Percentiles rank a stretch among this genome's conserved stretches.
These are phyloP conservation scores for Xenops minutus DNA, from an alignment of 2,797 vertebrate species.

Conservation along the genomic window DNA sequence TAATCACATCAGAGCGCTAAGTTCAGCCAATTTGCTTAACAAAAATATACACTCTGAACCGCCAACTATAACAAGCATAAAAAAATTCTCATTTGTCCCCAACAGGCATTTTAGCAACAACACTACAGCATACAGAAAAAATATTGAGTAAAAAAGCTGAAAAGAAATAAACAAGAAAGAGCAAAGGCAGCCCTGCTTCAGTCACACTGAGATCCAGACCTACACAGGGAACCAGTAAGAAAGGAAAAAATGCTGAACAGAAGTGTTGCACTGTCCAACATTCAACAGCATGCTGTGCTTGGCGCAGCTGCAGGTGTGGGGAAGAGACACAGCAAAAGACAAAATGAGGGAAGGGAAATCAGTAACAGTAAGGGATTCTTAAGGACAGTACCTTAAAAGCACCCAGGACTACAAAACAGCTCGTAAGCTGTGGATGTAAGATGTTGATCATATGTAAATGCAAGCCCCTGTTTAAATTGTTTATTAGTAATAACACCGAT, in stretches of 20 bases:
- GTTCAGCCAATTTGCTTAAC: neutral
- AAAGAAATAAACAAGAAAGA: neutral
- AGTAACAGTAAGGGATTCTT: neutral
- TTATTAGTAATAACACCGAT: neutral
- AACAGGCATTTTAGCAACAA: neutral
- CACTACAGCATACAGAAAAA: neutral
- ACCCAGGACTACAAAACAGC: neutral
- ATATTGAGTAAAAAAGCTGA: neutral
- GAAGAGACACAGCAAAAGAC: neutral
- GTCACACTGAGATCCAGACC: neutral
- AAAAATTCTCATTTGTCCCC: neutral
- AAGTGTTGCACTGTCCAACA: neutral
- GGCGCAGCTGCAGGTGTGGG: neutral
- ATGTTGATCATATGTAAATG: neutral
- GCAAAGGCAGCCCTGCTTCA: neutral
- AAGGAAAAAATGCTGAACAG: neutral
- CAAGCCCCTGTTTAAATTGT: neutral
- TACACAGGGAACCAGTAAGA: neutral
- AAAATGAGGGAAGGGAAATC: neutral
- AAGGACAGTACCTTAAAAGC: neutral
- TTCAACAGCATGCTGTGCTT: neutral
- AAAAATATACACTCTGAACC: neutral
- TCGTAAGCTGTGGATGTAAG: neutral
- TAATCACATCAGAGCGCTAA: neutral
- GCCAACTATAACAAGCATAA: neutral